A percentile compares a stretch with the other conserved stretches of the same genome.
Conservation (phyloP, 2,888 invertebrate species). For the Caenorhabditis imperialis region DNA sequence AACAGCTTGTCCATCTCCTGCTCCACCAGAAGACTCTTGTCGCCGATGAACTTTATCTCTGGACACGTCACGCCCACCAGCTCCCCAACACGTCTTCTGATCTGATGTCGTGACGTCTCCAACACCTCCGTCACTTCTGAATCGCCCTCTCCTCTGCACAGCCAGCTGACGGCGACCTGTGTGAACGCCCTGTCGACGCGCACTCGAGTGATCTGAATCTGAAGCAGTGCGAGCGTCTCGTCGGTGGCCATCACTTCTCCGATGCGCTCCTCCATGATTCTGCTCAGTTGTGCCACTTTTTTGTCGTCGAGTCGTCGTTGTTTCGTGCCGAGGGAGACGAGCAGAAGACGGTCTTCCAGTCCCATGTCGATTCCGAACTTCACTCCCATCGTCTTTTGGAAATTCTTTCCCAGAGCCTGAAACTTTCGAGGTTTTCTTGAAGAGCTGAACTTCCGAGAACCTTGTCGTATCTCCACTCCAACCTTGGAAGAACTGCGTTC, state of each 20-base stretch:
- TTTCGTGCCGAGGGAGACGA: constrained; percentile 45
- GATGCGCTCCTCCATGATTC: constrained; percentile 48
- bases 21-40: constrained; percentile 44
- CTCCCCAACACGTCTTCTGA: constrained; percentile 50
- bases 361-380: constrained; percentile 58
- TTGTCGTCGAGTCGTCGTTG: constrained; percentile 59
- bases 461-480: constrained; percentile 51
- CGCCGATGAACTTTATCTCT: constrained; percentile 55
- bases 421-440: too few relatives aligned
- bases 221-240: constrained; percentile 30
- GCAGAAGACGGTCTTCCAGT: constrained; percentile 50
- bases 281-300: constrained; percentile 54
- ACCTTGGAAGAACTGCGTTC: constrained; percentile 44
- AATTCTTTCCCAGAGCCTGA: constrained; percentile 48
- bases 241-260: constrained; percentile 48
- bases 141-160: constrained; percentile 51
- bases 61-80: constrained; percentile 53
- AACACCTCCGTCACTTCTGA: constrained; percentile 26
- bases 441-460: too few relatives aligned
- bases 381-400: constrained; percentile 53
- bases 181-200: constrained; percentile 46
- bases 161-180: constrained; percentile 38
- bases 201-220: constrained; percentile 38
- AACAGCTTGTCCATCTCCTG: constrained; percentile 62
- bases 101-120: constrained; percentile 43